Percentiles rank a stretch among this genome's conserved stretches.
phyloP scores from a whole-genome alignment of 2,797 vertebrate species.

The Eidolon dupreanum region DNA sequence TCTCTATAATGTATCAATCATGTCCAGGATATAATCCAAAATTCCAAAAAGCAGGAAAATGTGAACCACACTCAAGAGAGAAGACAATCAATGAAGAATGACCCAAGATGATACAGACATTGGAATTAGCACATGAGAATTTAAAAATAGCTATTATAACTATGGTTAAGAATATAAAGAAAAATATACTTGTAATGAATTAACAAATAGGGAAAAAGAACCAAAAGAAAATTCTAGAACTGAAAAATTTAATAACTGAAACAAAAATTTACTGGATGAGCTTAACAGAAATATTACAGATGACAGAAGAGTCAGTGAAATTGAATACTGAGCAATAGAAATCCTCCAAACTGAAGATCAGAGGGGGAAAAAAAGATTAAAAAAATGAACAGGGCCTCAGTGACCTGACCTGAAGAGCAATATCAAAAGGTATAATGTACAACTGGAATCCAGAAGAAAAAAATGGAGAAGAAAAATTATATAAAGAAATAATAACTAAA shows the following conservation, averaged over 20 bases:
- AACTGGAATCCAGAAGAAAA: background rate
- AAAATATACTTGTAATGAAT: background rate
- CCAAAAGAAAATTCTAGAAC: background rate
- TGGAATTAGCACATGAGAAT: background rate
- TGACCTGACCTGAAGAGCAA: background rate
- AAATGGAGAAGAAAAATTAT: background rate
- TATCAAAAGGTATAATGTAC: background rate
- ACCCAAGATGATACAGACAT: background rate
- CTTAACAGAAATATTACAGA: background rate
- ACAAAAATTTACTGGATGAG: background rate
- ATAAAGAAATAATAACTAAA: background rate
- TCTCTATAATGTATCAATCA: background rate
- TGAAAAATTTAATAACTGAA: conserved; percentile 1
- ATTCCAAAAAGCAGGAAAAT: background rate
- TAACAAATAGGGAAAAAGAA: background rate
- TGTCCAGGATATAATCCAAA: background rate
- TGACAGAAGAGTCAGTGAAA: background rate
- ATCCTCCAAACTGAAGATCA: background rate
- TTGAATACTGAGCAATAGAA: background rate
- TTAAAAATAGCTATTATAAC: background rate
- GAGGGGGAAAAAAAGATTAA: background rate
- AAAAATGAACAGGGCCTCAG: background rate
- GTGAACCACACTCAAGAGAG: background rate
- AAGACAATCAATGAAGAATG: background rate
- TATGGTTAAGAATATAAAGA: background rate